phyloP scores from a whole-genome alignment of 2,113 vertebrate species.

The Trogon melanurus region DNA sequence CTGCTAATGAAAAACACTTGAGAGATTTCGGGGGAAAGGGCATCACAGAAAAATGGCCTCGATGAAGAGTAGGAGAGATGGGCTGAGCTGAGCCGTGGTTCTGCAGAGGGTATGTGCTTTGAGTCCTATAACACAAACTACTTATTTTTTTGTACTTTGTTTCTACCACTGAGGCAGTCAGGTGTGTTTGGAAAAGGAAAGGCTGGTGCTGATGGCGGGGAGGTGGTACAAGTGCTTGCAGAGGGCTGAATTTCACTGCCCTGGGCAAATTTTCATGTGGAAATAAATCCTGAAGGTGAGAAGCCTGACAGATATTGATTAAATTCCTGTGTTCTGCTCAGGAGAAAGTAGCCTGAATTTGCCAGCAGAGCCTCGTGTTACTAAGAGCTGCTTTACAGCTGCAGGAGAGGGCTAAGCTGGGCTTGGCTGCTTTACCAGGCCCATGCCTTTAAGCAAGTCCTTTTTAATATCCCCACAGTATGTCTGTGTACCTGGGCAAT shows the following conservation, averaged over 20 bases:
- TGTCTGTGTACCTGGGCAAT: no score
- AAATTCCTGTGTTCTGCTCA: neutral
- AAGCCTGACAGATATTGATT: fast-evolving
- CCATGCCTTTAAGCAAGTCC: neutral
- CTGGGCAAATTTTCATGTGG: neutral
- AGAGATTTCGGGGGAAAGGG: no score
- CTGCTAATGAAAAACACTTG: neutral
- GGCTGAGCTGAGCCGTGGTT: neutral
- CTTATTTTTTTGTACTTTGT: neutral
- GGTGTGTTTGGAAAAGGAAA: neutral
- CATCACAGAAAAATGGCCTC: neutral
- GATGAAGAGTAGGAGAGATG: fast-evolving
- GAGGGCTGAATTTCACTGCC: neutral
- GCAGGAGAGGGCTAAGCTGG: neutral
- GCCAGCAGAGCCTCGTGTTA: neutral
- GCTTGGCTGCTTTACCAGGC: neutral
- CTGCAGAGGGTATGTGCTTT: fast-evolving
- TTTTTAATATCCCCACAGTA: neutral
- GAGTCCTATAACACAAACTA: fast-evolving
- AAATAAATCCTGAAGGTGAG: neutral
- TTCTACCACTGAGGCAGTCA: neutral
- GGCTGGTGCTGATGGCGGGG: neutral
- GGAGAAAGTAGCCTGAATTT: neutral
- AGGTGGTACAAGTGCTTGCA: neutral
- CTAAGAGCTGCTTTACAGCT: neutral